Base-by-base conservation (phyloP, 2,113 vertebrate species). In the Oreocharis arfaki region DNA sequence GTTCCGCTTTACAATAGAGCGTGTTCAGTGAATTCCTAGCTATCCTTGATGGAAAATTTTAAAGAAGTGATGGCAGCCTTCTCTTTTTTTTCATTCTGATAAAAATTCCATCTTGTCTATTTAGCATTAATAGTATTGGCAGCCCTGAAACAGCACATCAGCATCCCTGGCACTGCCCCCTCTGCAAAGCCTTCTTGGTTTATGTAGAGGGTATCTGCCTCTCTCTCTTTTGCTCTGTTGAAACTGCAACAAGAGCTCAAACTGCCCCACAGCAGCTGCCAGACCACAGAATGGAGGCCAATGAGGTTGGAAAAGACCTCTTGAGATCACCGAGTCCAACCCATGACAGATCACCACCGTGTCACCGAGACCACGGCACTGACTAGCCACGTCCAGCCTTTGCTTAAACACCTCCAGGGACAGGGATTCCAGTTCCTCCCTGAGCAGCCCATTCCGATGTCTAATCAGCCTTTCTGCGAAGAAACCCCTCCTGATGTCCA, bases 271-370 rank as follows among this genome's bases (percentile, higher is more conserved):
- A 32, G 75, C 37, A 50, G 39, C 23, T 41, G 18, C 50, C 79
- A 27, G 18, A 13, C 0, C 14, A 69, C 47, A 49, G 55, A 41
- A 52, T 3, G 46, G 23, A 44, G 59, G 59, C 16, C 17, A 47
- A 7, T 4, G 21, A 35, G 22, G 21, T 0, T 49, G 22, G 55
- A 19, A 63, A 83, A 23, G 35, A 33, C 3, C 55, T 18, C 39
- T 13, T 13, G 55, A 27, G 41, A 27, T 2, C 11, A 44, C 3
- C 6, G 8, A 49, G 55, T 28, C 26, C 35, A 42, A 7, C 6
- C 30, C 1, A 2, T 22, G 61, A 41, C 6, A 1, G 2, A 49
- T 1, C 30, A 14, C 19, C n/a, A 6, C 24, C 7, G 11, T 10
- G 30, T 21, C 35, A 71, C 11, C 21, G 57, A 6, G 26, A 15